phyloP scores from a whole-genome alignment of 2,113 vertebrate genomes.

The Nipponia nippon region DNA sequence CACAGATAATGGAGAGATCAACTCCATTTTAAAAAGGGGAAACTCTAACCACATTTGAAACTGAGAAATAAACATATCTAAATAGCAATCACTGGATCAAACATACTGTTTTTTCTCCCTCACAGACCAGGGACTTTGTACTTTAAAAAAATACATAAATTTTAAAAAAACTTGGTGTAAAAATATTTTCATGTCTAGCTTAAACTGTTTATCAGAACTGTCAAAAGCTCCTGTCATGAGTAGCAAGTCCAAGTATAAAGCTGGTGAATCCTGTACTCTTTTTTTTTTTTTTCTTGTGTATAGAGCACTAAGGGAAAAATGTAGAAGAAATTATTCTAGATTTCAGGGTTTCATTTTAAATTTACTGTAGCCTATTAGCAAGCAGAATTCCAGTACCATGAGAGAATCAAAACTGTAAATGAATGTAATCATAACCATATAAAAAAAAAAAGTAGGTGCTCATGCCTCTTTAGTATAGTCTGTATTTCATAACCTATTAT shows the following conservation, averaged over 20 bases:
- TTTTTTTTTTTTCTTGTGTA: neutral
- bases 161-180: neutral
- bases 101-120: accelerated
- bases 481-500: neutral
- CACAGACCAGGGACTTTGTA: neutral
- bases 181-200: neutral
- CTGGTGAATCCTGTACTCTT: neutral
- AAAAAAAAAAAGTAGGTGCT: neutral
- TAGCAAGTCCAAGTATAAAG: neutral
- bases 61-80: neutral
- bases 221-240: neutral
- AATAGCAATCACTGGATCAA: neutral
- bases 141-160: neutral
- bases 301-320: neutral
- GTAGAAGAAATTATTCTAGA: neutral
- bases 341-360: neutral
- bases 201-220: neutral
- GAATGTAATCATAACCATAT: neutral
- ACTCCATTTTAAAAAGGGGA: neutral
- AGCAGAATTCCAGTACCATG: neutral
- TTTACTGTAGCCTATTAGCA: neutral
- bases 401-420: neutral
- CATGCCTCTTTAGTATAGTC: neutral
- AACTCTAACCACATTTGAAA: neutral
- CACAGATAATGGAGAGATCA: neutral